These are phyloP conservation scores for Mechanitis messenoides DNA, from an alignment of 2,888 invertebrate species.

Conservation along the genomic window DNA sequence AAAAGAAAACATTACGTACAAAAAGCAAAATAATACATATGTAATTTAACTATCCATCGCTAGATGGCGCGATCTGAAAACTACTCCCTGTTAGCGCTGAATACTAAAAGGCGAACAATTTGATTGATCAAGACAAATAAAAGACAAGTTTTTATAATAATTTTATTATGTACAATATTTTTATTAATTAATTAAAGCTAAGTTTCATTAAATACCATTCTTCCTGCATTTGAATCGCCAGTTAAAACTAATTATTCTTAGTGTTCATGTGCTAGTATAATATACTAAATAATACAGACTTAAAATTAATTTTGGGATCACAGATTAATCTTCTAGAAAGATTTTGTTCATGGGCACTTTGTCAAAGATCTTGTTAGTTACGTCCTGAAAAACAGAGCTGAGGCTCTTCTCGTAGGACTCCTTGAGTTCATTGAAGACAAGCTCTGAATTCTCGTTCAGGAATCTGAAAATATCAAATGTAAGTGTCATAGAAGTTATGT, in stretches of 20 bases:
- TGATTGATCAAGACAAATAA: conserved; percentile 9
- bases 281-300: not conserved
- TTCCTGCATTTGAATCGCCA: conserved; percentile 27
- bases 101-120: not conserved
- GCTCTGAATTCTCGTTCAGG: conserved; percentile 80
- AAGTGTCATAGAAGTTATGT: not conserved
- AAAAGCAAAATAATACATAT: conserved; percentile 11
- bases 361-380: conserved; percentile 81
- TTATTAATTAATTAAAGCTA: conserved; percentile 53
- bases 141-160: conserved; percentile 33
- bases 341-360: conserved; percentile 81
- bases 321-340: conserved; percentile 65
- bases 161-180: conserved; percentile 21
- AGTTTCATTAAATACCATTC: conserved; percentile 54
- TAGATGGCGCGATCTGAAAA: conserved; percentile 34
- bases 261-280: conserved; percentile 8
- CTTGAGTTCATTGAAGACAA: conserved; percentile 81
- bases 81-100: not conserved
- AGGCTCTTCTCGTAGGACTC: conserved; percentile 81
- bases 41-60: conserved; percentile 26
- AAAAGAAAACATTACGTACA: conserved; percentile 8
- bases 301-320: conserved; percentile 23
- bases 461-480: conserved; percentile 56
- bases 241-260: conserved; percentile 2
- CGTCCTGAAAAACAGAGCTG: conserved; percentile 79